Percentiles rank a stretch among this genome's conserved stretches.
phyloP scores from a whole-genome alignment of 2,797 vertebrate genomes.

The Syngnathus rostellatus region DNA sequence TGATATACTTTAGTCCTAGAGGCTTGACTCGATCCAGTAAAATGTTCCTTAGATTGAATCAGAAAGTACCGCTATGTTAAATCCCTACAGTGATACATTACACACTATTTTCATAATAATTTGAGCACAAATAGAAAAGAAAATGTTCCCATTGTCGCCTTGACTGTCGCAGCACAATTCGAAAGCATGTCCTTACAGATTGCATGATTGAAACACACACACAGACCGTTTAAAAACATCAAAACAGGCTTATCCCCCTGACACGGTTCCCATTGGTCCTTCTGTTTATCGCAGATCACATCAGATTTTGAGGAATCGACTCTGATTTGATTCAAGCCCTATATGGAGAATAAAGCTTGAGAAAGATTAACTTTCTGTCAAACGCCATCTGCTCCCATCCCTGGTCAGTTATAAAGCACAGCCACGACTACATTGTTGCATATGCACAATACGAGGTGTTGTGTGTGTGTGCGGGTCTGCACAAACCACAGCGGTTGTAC shows the following conservation, averaged over 20 bases:
- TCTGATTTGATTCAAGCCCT: constrained; percentile 32
- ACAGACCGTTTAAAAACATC: neutral
- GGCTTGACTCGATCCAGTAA: neutral
- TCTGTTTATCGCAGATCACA: constrained; percentile 10
- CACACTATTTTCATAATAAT: neutral
- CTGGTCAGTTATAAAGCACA: constrained; percentile 2
- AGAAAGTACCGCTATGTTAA: neutral
- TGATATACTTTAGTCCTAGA: neutral
- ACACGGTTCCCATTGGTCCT: neutral
- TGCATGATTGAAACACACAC: neutral
- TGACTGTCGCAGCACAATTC: neutral
- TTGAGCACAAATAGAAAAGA: neutral
- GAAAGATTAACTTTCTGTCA: constrained; percentile 44
- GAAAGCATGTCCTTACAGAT: constrained; percentile 5
- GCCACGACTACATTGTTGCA: neutral
- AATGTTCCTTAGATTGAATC: neutral
- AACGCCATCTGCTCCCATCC: constrained; percentile 39
- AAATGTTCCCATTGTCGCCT: constrained; percentile 2
- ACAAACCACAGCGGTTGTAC: constrained; percentile 9
- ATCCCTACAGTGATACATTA: neutral
- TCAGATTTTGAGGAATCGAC: constrained; percentile 15
- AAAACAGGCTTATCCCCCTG: neutral
- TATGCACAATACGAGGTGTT: constrained; percentile 4
- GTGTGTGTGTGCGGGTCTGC: neutral
- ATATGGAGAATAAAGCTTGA: constrained; percentile 29